These are phyloP conservation scores for Percopsis omiscomaycus DNA, from an alignment of 2,797 vertebrate genomes.

Conservation along the genomic window DNA sequence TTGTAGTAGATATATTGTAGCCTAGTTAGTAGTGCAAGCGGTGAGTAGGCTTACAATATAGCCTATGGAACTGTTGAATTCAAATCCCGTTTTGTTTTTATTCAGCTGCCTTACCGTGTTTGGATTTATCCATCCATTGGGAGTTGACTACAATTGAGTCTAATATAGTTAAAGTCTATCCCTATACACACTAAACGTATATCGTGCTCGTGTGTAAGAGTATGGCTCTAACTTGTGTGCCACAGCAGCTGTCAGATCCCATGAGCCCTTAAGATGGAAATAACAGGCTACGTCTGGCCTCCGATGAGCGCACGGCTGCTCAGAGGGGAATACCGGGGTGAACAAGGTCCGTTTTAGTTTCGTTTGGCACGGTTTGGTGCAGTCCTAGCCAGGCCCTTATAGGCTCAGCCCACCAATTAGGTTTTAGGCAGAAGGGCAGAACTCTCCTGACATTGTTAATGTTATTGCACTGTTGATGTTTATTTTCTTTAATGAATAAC, in stretches of 20 bases:
- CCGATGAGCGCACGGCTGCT: constrained; percentile 33
- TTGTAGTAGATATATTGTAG: neutral
- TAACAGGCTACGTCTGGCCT: constrained; percentile 35
- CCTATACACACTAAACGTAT: neutral
- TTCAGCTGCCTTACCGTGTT: too few species aligned
- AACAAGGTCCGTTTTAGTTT: constrained; percentile 38
- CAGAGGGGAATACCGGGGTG: constrained; percentile 18
- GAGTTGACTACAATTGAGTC: too few species aligned
- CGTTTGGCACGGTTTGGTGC: constrained; percentile 46
- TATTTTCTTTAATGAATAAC: too few species aligned
- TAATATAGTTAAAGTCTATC: too few species aligned
- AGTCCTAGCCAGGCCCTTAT: neutral
- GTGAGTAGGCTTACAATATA: too few species aligned
- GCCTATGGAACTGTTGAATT: too few species aligned
- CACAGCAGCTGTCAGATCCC: constrained; percentile 62
- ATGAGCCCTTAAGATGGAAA: constrained; percentile 46
- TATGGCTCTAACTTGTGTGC: constrained; percentile 26
- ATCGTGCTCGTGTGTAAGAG: neutral
- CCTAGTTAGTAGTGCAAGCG: neutral
- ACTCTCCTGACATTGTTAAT: constrained; percentile 4
- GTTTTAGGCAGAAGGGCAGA: constrained; percentile 24
- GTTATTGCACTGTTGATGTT: too few species aligned
- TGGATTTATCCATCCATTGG: too few species aligned
- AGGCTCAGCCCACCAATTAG: constrained; percentile 24
- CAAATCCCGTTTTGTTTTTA: too few species aligned